phyloP scores from a whole-genome alignment of 2,797 vertebrate genomes.

The Bradypodion pumilum region DNA sequence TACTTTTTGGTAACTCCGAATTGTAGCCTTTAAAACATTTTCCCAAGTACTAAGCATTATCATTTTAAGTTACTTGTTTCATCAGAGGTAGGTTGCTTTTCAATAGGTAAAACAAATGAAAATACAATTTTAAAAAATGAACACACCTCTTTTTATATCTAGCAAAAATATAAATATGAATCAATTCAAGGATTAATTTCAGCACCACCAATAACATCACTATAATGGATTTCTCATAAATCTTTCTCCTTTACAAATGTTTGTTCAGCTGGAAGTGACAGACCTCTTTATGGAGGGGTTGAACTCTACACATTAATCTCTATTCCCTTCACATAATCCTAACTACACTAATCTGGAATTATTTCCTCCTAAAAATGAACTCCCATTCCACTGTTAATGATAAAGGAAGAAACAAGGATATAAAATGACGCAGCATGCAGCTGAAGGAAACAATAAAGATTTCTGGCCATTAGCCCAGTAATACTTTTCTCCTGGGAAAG shows the following conservation, averaged over 20 bases:
- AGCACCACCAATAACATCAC: not conserved
- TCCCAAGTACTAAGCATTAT: not conserved
- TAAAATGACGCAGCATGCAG: slow-evolving; percentile 29
- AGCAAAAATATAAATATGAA: not conserved
- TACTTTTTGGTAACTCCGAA: not conserved
- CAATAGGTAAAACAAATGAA: not conserved
- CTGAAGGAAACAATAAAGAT: slow-evolving; percentile 33
- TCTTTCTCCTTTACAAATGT: not conserved
- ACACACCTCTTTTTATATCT: not conserved
- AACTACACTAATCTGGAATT: slow-evolving; percentile 21
- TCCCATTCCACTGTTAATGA: slow-evolving; percentile 2
- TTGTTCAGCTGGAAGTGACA: slow-evolving; percentile 14
- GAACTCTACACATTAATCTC: not conserved
- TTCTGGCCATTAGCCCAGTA: slow-evolving; percentile 47
- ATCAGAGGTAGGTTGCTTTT: not conserved
- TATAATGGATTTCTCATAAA: not conserved
- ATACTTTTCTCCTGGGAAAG: slow-evolving; percentile 39
- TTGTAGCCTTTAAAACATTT: too few relatives aligned
- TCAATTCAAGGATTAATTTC: slow-evolving; percentile 9
- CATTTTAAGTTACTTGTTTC: not conserved
- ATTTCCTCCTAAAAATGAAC: slow-evolving; percentile 9
- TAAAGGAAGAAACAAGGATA: slow-evolving; percentile 30
- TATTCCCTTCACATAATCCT: not conserved
- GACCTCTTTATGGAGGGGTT: slow-evolving; percentile 5
- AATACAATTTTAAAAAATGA: too few relatives aligned